Evolutionary conservation across 2,888 invertebrate genomes (phyloP).

Genomic region (Yponomeuta sedellus): DNA sequence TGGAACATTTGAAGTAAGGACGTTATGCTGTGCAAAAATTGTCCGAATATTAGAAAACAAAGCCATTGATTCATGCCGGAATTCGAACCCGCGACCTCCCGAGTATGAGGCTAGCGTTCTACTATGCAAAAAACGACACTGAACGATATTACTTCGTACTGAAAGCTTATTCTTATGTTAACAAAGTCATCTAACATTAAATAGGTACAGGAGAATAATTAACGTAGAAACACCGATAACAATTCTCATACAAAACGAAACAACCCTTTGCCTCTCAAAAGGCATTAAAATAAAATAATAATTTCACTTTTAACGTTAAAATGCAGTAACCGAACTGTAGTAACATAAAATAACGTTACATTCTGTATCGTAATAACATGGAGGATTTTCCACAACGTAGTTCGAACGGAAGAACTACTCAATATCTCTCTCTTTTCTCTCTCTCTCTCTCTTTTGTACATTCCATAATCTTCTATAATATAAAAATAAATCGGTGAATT

Average conservation of each 20-base stretch:
- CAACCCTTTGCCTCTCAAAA: background rate
- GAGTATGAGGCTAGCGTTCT: too few species aligned
- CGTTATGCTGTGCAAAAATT: too few species aligned
- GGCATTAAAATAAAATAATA: conserved; percentile 1
- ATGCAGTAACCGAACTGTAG: conserved; percentile 11
- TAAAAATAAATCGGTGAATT: too few species aligned
- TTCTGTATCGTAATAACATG: background rate
- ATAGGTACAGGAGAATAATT: background rate
- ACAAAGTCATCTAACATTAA: background rate
- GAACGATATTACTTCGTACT: too few species aligned
- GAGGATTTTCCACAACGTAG: background rate
- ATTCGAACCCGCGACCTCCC: too few species aligned
- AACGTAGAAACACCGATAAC: background rate
- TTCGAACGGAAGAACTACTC: background rate
- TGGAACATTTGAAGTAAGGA: too few species aligned
- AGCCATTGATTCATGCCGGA: too few species aligned
- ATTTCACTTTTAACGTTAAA: conserved; percentile 12
- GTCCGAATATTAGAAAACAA: too few species aligned
- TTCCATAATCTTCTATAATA: too few species aligned
- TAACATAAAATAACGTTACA: conserved; percentile 8
- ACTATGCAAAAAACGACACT: too few species aligned
- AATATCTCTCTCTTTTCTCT: too few species aligned
- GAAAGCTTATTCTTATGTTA: background rate
- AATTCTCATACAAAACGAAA: background rate
- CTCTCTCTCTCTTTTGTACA: too few species aligned